A percentile compares a stretch with the other conserved stretches of the same genome.
These are phyloP conservation scores for Phainopepla nitens DNA, from an alignment of 2,113 vertebrate genomes.

Conservation along the genomic window DNA sequence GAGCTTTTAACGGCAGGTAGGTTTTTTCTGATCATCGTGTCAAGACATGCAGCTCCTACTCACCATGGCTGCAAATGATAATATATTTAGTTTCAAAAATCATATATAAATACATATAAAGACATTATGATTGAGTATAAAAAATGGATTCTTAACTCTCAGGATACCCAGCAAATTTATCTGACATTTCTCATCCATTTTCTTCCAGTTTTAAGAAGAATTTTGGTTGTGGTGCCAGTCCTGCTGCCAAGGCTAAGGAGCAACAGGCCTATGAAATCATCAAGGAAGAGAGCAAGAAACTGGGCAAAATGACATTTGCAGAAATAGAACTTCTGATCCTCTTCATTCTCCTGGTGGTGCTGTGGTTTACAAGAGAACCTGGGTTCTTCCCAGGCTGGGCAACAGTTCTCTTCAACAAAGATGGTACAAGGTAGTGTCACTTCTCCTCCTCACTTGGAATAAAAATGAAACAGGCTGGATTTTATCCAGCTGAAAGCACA, in stretches of 20 bases:
- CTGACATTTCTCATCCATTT: not conserved
- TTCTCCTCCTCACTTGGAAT: not conserved
- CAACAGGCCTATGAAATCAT: slow-evolving; percentile 74
- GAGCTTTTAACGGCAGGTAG: not conserved
- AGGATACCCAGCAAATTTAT: not conserved
- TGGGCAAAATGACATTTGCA: slow-evolving; percentile 82
- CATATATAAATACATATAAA: not conserved
- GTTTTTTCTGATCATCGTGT: not conserved
- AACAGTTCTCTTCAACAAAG: slow-evolving; percentile 67
- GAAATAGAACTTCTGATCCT: slow-evolving; percentile 75
- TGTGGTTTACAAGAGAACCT: slow-evolving; percentile 93
- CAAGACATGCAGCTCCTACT: not conserved
- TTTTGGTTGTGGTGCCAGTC: slow-evolving; percentile 73
- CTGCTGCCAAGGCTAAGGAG: slow-evolving; percentile 4
- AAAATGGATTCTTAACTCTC: not conserved
- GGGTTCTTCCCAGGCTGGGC: slow-evolving; percentile 91
- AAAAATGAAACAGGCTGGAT: not conserved
- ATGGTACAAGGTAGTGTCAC: slow-evolving; percentile 34
- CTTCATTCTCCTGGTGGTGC: slow-evolving; percentile 78
- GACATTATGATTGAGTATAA: not conserved
- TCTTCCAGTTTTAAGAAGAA: slow-evolving; percentile 77
- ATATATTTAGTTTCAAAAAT: not conserved
- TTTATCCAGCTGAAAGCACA: not conserved
- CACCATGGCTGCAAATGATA: not conserved
- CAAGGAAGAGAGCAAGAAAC: slow-evolving; percentile 72